Evolutionary conservation across 2,797 vertebrate genomes (phyloP).

Genomic region (Peromyscus attwateri): DNA sequence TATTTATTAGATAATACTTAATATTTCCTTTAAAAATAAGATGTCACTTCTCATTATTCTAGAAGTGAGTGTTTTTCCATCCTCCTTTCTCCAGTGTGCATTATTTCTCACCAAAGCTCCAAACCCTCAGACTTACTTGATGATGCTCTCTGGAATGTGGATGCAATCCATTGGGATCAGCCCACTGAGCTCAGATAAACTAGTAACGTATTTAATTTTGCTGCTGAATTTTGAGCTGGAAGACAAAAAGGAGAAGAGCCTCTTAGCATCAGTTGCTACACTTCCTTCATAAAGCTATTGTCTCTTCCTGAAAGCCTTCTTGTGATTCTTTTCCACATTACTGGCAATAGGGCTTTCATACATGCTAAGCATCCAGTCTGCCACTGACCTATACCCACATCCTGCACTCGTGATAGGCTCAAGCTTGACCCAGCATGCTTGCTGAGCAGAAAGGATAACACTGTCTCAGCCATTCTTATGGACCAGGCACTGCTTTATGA

Average conservation of each 20-base stretch:
- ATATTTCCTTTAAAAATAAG: slow-evolving; percentile 42
- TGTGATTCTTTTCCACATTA: background rate
- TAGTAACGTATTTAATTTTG: slow-evolving; percentile 95
- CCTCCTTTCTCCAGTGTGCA: background rate
- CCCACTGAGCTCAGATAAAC: slow-evolving; percentile 92
- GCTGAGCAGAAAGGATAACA: background rate
- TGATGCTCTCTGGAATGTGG: slow-evolving; percentile 94
- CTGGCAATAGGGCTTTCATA: background rate
- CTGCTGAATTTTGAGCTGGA: slow-evolving; percentile 97
- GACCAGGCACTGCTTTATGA: background rate
- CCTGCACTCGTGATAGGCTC: background rate
- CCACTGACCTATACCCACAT: background rate
- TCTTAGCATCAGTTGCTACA: background rate
- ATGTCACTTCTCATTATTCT: background rate
- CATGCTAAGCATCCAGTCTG: background rate
- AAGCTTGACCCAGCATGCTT: background rate
- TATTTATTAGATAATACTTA: slow-evolving; percentile 37
- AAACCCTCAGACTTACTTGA: slow-evolving; percentile 92
- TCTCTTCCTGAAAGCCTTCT: background rate
- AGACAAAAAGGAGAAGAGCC: slow-evolving; percentile 57
- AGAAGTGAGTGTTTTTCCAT: background rate
- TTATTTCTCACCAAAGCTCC: slow-evolving; percentile 12
- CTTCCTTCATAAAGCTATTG: background rate
- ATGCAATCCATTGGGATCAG: slow-evolving; percentile 96
- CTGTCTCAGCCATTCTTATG: background rate